These are phyloP conservation scores for Neoscelio sp. DNA, from an alignment of 2,888 invertebrate genomes.

Conservation along the genomic window DNA sequence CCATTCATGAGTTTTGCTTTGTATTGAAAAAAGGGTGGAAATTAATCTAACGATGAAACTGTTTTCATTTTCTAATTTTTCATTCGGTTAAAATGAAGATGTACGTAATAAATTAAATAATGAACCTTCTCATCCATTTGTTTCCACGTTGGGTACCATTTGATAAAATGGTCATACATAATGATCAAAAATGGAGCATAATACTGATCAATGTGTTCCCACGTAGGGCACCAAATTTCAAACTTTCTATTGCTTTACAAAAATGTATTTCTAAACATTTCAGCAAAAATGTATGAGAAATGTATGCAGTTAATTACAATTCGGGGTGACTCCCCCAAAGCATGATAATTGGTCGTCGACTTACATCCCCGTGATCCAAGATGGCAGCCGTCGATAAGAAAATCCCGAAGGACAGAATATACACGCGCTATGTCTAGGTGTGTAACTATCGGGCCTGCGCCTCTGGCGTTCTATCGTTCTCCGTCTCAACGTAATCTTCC, in stretches of 20 bases:
- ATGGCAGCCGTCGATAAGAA: constrained; percentile 66
- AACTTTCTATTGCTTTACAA: too few species aligned
- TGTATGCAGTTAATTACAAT: constrained; percentile 49
- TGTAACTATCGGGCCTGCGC: constrained; percentile 55
- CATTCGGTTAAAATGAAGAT: too few species aligned
- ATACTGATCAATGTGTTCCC: too few species aligned
- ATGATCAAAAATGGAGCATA: too few species aligned
- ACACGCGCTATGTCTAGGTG: constrained; percentile 54
- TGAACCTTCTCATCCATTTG: too few species aligned
- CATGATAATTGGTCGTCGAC: constrained; percentile 71
- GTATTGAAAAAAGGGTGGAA: constrained; percentile 36
- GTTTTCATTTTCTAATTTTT: too few species aligned
- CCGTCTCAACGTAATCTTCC: constrained; percentile 75
- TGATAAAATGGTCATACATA: too few species aligned
- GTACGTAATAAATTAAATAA: too few species aligned
- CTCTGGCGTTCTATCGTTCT: constrained; percentile 66
- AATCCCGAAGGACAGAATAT: constrained; percentile 63
- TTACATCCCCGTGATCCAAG: constrained; percentile 65
- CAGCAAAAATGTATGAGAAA: constrained; percentile 45
- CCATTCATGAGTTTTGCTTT: constrained; percentile 32
- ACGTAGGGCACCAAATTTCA: too few species aligned
- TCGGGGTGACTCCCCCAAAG: constrained; percentile 47
- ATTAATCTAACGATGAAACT: too few species aligned
- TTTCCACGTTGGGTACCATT: too few species aligned
- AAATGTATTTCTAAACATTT: constrained; percentile 20